phyloP scores from a whole-genome alignment of 1,140 invertebrate species.

The Orius insidiosus region DNA sequence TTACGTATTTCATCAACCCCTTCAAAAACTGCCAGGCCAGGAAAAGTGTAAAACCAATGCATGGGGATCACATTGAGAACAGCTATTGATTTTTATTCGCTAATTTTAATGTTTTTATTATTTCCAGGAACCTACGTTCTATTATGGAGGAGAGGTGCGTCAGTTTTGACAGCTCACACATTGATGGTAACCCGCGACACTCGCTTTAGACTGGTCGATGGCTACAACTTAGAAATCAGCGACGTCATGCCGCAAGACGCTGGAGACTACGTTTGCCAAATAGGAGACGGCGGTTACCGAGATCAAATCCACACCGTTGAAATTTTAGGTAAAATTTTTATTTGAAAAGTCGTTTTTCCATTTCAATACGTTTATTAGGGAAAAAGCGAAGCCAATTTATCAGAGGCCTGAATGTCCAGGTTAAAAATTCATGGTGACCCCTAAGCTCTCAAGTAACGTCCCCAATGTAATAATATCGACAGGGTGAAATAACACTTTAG shows the following conservation, averaged over 20 bases:
- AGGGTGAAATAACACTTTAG: conserved; percentile 5
- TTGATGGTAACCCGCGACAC: conserved; percentile 51
- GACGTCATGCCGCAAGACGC: conserved; percentile 40
- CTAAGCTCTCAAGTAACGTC: not conserved
- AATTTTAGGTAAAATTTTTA: conserved; percentile 29
- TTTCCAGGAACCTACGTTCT: conserved; percentile 39
- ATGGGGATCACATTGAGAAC: no score
- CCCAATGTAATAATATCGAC: conserved; percentile 7
- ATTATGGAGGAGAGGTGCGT: conserved; percentile 43
- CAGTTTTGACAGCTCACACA: conserved; percentile 45
- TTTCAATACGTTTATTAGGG: no score
- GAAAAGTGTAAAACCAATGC: no score
- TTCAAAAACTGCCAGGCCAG: no score
- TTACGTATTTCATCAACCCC: no score
- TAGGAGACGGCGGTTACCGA: conserved; percentile 40
- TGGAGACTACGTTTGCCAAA: conserved; percentile 47
- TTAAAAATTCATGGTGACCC: conserved; percentile 3
- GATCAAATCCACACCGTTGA: conserved; percentile 44
- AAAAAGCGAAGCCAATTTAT: no score
- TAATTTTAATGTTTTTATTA: conserved; percentile 7
- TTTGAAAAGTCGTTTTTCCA: not conserved
- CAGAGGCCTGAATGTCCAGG: no score
- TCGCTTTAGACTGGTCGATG: conserved; percentile 44
- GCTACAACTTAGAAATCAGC: conserved; percentile 46
- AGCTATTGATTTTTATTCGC: no score